Evolutionary conservation across 2,113 vertebrate genomes (phyloP), one percentile per base, ranked within the genome.

Genomic region (Antechinus flavipes): DNA sequence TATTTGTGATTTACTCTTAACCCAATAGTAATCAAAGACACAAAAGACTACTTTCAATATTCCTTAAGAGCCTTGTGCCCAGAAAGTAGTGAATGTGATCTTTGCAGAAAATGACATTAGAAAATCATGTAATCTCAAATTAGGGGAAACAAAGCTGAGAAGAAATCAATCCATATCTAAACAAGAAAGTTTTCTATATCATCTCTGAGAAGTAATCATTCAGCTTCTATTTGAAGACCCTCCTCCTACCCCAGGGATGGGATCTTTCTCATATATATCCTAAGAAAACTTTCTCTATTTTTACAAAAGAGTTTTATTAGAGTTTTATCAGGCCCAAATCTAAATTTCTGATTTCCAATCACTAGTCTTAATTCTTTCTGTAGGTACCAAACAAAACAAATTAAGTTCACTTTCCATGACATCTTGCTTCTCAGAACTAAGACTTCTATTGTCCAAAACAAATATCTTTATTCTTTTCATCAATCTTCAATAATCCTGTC

Each of bases 1-100:
- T 94, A 97, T 97, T 97, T 95, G 92, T 95, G 47, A 53, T 92
- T 93, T 97, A 97, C 97, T 96, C 94, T 95, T 16, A 97, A 95
- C 94, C 49, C 95, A 90, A 95, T 90, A 90, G 95, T 56, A 97
- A 53, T 89, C 58, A 93, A 95, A 92, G 68, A 53, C 89, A 94
- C 89, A 50, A 92, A 61, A 52, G 89, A 26, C 58, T 95, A 94
- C 19, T 84, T 91, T 58, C 27, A 24, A 50, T 95, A 49, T 89
- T 91, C 8, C 24, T 94, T 24, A 19, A 5, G 23, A 92, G 47
- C n/a, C 0, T 0, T 53, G n/a, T 25, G 56, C 23, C n/a, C 49
- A 96, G 27, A 25, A 94, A 5, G 30, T 5, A 50, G 52, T 92
- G 35, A 92, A 30, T 1, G 3, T 90, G 35, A 27, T 5, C 22